Evolutionary conservation across 2,113 vertebrate species (phyloP).

Genomic region (Paracanthobrama guichenoti): DNA sequence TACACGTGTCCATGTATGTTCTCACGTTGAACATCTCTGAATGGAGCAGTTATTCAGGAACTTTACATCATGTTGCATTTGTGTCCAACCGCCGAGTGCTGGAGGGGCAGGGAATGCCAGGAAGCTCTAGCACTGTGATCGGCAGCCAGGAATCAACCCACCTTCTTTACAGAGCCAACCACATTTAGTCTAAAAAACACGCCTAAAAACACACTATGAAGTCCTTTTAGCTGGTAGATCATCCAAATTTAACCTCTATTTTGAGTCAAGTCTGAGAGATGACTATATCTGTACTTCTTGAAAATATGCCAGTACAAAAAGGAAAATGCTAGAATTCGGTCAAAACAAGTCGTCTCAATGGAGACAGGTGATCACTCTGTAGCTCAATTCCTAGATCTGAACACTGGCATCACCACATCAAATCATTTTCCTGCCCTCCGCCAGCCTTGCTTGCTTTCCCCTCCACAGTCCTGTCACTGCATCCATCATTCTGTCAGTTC

Average conservation of each 20-base stretch:
- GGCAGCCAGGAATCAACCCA: slow-evolving; percentile 19
- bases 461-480: slow-evolving; percentile 16
- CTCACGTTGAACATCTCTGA: slow-evolving; percentile 32
- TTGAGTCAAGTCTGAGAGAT: slow-evolving; percentile 13
- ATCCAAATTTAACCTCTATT: slow-evolving; percentile 15
- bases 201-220: not conserved
- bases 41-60: slow-evolving; percentile 20
- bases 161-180: slow-evolving; percentile 6
- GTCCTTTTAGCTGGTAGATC: not conserved
- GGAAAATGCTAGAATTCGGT: slow-evolving; percentile 4
- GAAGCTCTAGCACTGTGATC: slow-evolving; percentile 27
- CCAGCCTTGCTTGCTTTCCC: not conserved
- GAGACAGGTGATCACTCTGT: slow-evolving; percentile 21
- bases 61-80: slow-evolving; percentile 45
- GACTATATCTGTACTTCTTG: not conserved
- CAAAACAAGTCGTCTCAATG: slow-evolving; percentile 8
- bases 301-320: not conserved
- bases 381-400: not conserved
- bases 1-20: slow-evolving; percentile 20
- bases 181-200: not conserved
- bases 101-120: not conserved
- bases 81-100: slow-evolving; percentile 15
- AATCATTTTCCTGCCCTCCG: slow-evolving; percentile 38
- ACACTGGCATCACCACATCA: slow-evolving; percentile 32
- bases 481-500: slow-evolving; percentile 47